These are phyloP conservation scores for Leuciscus idus DNA, from an alignment of 2,113 vertebrate genomes.

Conservation along the genomic window DNA sequence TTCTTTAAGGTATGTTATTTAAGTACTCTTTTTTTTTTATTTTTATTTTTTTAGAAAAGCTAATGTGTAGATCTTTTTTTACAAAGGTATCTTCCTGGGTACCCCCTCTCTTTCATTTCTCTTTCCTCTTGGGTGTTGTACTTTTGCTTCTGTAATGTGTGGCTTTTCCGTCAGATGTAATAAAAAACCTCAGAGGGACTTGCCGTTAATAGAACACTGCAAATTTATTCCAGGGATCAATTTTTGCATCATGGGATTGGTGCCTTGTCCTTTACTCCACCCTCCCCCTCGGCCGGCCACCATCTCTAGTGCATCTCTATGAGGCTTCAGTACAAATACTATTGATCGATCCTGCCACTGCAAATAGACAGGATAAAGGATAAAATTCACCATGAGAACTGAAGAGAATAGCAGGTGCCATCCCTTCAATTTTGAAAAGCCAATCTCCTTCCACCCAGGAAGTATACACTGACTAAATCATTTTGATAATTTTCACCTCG, in stretches of 20 bases:
- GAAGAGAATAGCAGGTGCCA: neutral
- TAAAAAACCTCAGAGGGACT: slow-evolving; percentile 69
- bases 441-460: slow-evolving; percentile 32
- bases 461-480: slow-evolving; percentile 33
- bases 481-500: slow-evolving; percentile 43
- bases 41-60: slow-evolving; percentile 45
- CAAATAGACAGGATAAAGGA: slow-evolving; percentile 54
- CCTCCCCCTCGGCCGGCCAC: neutral
- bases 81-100: neutral
- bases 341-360: slow-evolving; percentile 55
- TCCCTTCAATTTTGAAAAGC: slow-evolving; percentile 20
- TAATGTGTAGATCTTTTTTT: slow-evolving; percentile 19
- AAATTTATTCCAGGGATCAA: slow-evolving; percentile 69
- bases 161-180: slow-evolving; percentile 69
- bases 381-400: slow-evolving; percentile 18
- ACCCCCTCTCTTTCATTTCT: slow-evolving; percentile 32
- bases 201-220: slow-evolving; percentile 67
- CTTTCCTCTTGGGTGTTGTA: slow-evolving; percentile 51
- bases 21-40: neutral
- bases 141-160: slow-evolving; percentile 48
- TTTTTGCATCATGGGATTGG: slow-evolving; percentile 55
- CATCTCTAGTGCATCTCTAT: slow-evolving; percentile 41
- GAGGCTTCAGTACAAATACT: slow-evolving; percentile 41
- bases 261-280: slow-evolving; percentile 16
- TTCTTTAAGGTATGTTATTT: too few relatives aligned